Base-by-base conservation (phyloP, 37 sponge, comb jelly and placozoan genomes). In the Lycopodina hypogea region DNA sequence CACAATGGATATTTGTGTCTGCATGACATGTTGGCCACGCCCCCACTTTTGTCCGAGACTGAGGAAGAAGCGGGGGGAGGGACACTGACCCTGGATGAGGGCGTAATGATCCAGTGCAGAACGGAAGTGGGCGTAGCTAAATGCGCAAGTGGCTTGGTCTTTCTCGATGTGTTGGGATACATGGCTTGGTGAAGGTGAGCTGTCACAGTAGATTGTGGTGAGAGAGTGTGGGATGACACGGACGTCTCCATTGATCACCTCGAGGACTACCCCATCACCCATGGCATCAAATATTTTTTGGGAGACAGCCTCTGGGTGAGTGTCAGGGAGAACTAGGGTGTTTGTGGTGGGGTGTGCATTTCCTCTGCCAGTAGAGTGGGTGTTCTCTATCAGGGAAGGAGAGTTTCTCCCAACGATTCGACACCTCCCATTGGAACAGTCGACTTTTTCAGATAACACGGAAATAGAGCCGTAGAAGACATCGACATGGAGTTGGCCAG, bases 41-140 rank as follows among this genome's bases (percentile, higher is more conserved):
- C 88, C 91, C 95, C 95, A 95, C 9, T 77, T 72, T 63, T 95
- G 89, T 24, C 95, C 92, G 11, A 95, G 78, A 19, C 86, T 79
- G 58, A 95, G 65, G 30, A 85, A 57, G 32, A 89, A 71, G 52
- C 74, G 59, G 0, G 95, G 85, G 33, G 65, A 78, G 19, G 95
- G 95, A 12, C 62, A 38, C 6, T 68, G 65, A 28, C 75, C 80
- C 23, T 74, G 71, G 40, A 40, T 39, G 29, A 67, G 64, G 34
- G 68, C 68, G 38, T 78, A 76, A 30, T 78, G 76, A 32, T 84
- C 81, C 28, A 92, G 70, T 32, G 73, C 51, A 0, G 79, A 69
- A 11, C 68, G 80, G 78, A 92, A 92, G 29, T 42, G 39, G 51
- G 63, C 42, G 78, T 92, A 92, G 78, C 88, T 81, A 65, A 88